Evolutionary conservation across 2,797 vertebrate genomes (phyloP), one percentile per base, ranked within the genome.

Genomic region (Ara ararauna): DNA sequence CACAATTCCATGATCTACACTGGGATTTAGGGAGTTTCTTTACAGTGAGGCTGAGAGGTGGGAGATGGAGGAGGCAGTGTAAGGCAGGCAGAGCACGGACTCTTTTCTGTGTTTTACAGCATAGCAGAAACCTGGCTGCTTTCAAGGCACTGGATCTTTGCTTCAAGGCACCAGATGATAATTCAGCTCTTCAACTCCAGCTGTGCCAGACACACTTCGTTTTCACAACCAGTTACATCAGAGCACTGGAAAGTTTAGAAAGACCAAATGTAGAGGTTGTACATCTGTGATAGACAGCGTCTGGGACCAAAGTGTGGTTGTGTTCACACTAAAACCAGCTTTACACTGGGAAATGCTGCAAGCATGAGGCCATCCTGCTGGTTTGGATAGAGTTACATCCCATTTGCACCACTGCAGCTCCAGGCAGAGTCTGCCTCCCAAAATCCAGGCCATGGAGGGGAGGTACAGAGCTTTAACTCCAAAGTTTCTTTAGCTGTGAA

Each of bases 311-410:
- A 72, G 7, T 26, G 15, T 36, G 20, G 16, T 45, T 65, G 16
- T 24, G 21, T 64, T 76, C n/a, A 7, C 26, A 4, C 38, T 64
- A 36, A 9, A 83, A 72, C 30, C 50, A 68, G 45, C 34, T 48
- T 72, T n/a, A 29, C 1, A 0, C 1, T 29, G 44, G 44, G 44
- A 44, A 44, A 44, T 44, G 45, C 50, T 34, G 24, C 0, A 1
- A 1, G 3, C 7, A 21, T 11, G 40, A 64, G 21, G 29, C 44
- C 50, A 9, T 77, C 61, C 79, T 70, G 45, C 40, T 77, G 30
- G 1, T 30, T 64, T 36, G 64, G 22, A 9, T 40, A 62, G n/a
- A 56, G 7, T 38, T 51, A 26, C 27, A 47, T 65, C 45, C 27
- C 20, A 8, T 36, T 73, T 29, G 21, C 18, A 47, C 23, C 47